Evolutionary conservation across 2,888 invertebrate species (phyloP).

Genomic region (Cosmopolites sordidus): DNA sequence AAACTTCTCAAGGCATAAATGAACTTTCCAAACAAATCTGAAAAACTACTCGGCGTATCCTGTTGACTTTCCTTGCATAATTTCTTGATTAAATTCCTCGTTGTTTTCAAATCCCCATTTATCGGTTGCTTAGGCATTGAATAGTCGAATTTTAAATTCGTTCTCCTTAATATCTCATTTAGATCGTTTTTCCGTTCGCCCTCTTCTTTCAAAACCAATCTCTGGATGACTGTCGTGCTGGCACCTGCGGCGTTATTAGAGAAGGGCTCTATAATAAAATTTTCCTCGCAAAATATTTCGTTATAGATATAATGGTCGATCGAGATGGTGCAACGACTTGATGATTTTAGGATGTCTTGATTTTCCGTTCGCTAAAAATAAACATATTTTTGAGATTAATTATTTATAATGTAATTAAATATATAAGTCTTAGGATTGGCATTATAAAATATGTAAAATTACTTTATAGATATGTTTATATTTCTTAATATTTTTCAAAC

Average conservation of each 20-base stretch:
- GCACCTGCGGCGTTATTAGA: slow-evolving; percentile 71
- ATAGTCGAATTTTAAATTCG: slow-evolving; percentile 70
- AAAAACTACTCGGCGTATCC: slow-evolving; percentile 59
- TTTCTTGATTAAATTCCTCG: slow-evolving; percentile 65
- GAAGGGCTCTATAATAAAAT: slow-evolving; percentile 71
- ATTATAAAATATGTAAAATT: too few species aligned
- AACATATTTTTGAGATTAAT: background rate
- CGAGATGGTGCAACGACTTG: slow-evolving; percentile 66
- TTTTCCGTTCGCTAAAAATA: slow-evolving; percentile 56
- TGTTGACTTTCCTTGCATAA: slow-evolving; percentile 61
- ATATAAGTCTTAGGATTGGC: too few species aligned
- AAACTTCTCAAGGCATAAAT: slow-evolving; percentile 64
- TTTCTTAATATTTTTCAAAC: too few species aligned
- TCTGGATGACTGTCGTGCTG: slow-evolving; percentile 61
- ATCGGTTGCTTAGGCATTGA: slow-evolving; percentile 61
- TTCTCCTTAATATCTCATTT: slow-evolving; percentile 55
- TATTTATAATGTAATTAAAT: too few species aligned
- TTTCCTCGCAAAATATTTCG: slow-evolving; percentile 65
- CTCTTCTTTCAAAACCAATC: slow-evolving; percentile 56
- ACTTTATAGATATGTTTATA: too few species aligned
- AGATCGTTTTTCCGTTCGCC: slow-evolving; percentile 52
- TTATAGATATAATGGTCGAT: slow-evolving; percentile 75
- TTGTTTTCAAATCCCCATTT: slow-evolving; percentile 65
- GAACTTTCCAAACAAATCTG: slow-evolving; percentile 60
- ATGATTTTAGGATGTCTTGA: slow-evolving; percentile 71